Base-by-base conservation (phyloP, 1,140 invertebrate genomes). In the Pissodes strobi region DNA sequence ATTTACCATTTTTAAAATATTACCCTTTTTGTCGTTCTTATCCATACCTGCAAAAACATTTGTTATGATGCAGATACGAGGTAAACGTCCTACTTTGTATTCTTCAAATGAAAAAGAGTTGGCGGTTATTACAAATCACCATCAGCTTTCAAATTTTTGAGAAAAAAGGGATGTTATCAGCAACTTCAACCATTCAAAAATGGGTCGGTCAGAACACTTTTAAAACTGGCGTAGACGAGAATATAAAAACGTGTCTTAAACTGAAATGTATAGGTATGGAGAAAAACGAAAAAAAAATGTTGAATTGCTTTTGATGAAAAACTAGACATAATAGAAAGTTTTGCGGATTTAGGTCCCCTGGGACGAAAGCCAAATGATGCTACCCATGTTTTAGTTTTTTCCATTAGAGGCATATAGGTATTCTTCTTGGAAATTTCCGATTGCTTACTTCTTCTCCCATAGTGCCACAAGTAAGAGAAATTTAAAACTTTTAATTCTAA, bases 251-350 rank as follows among this genome's bases (percentile, higher is more conserved):
- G 9, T 43, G 9, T 43, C 15, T 43, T 10, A 43, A 43, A 43
- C 9, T 13, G 13, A 43, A 43, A 43, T 43, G 39, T 17, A 43
- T 12, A 6, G 15, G n/a, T n/a, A n/a, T n/a, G n/a, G n/a, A n/a
- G n/a, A n/a, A n/a, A n/a, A n/a, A n/a, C n/a, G n/a, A n/a, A 9
- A 43, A 43, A 17, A 43, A 43, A 43, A 43, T 43, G 39, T n/a
- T 12, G 9, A 6, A 5, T 43, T 5, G 39, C 39, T 6, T 43
- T n/a, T 43, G 15, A 43, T 17, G 15, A 43, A 43, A 43, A 43
- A 17, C n/a, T n/a, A n/a, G n/a, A n/a, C n/a, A n/a, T n/a, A n/a
- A n/a, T n/a, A n/a, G n/a, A n/a, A n/a, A n/a, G 10, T 12, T n/a
- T 10, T 6, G 6, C 5, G 6, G 15, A 43, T 43, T 43, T 43